Evolutionary conservation across 2,113 vertebrate species (phyloP).

Genomic region (Campylomormyrus numenius): DNA sequence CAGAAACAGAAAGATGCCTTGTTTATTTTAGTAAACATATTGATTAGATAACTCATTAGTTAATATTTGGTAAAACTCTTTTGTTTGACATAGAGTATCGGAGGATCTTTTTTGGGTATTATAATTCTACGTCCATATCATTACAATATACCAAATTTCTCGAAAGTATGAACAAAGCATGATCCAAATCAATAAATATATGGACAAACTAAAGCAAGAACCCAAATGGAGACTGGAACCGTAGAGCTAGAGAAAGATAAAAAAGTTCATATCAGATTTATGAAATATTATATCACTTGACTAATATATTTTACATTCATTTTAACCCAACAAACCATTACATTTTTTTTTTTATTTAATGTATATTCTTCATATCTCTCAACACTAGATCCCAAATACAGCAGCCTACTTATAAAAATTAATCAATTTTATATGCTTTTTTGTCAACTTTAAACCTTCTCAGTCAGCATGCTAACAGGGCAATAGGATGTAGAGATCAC

Average conservation of each 20-base stretch:
- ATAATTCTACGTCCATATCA: background rate
- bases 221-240: background rate
- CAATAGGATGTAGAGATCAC: background rate
- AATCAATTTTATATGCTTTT: background rate
- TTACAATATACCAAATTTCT: background rate
- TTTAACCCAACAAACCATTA: background rate
- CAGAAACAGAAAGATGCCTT: conserved; percentile 9
- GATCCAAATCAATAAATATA: background rate
- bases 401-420: background rate
- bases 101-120: background rate
- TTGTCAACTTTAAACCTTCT: background rate
- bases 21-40: conserved; percentile 55
- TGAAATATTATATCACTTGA: background rate
- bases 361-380: background rate
- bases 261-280: background rate
- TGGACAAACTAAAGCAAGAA: background rate
- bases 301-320: background rate
- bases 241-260: background rate
- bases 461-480: background rate
- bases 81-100: background rate
- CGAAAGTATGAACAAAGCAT: background rate
- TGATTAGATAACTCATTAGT: conserved; percentile 17
- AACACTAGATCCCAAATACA: background rate
- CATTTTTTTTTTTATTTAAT: background rate
- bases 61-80: background rate